Conservation (phyloP, 2,113 vertebrate species). For the Piprites chloris region DNA sequence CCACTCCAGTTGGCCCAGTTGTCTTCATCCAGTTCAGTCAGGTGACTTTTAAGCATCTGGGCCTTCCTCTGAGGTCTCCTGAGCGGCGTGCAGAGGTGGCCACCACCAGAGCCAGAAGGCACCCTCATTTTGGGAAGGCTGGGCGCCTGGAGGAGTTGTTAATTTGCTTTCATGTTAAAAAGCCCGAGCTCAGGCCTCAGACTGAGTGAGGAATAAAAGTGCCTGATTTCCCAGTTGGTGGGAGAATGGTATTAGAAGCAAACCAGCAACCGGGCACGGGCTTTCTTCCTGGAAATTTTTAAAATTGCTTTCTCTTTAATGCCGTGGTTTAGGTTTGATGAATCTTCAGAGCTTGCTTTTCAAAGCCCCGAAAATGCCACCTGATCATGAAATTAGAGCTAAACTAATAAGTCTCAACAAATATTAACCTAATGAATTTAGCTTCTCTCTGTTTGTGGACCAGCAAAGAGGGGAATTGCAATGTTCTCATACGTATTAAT, state of each 20-base stretch:
- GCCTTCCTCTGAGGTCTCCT: background rate
- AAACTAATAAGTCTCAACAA: constrained; percentile 59
- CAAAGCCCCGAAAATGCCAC: background rate
- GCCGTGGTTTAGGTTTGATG: background rate
- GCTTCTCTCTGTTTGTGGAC: constrained; percentile 43
- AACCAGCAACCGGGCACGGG: background rate
- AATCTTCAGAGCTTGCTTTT: background rate
- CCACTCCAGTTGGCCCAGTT: fast-evolving
- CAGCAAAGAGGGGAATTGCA: constrained; percentile 32
- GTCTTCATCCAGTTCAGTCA: fast-evolving
- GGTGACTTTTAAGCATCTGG: background rate
- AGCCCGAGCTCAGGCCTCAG: background rate
- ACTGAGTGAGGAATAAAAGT: background rate
- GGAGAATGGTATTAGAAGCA: background rate
- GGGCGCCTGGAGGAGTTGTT: background rate
- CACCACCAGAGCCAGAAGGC: background rate
- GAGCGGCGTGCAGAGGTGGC: background rate
- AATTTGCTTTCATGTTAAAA: background rate
- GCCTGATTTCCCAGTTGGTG: background rate
- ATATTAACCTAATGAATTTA: constrained; percentile 63
- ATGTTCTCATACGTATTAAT: constrained; percentile 26
- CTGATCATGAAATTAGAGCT: constrained; percentile 52
- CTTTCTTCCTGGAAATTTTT: background rate
- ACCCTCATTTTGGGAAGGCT: fast-evolving
- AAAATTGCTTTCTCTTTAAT: background rate